Percentiles rank a stretch among this genome's conserved stretches.
Evolutionary conservation across 2,113 vertebrate genomes (phyloP).

Genomic region (Python bivittatus): DNA sequence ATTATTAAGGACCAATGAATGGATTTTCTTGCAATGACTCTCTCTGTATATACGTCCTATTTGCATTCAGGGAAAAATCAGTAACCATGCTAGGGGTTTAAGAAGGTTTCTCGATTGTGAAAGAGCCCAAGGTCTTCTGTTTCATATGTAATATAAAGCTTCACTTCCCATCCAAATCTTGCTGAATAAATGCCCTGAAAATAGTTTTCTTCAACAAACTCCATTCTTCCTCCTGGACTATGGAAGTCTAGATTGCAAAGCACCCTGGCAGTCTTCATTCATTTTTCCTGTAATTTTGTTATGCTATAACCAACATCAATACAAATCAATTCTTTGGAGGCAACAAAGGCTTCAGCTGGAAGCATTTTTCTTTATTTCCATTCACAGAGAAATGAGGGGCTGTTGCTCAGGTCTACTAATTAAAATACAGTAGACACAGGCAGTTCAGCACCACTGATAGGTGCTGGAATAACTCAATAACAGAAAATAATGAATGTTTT

Average conservation of each 20-base stretch:
- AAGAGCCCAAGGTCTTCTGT: not conserved
- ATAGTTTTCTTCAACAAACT: not conserved
- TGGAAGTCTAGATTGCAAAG: not conserved
- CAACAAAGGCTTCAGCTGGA: not conserved
- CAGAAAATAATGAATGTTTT: no score
- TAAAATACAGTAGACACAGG: no score
- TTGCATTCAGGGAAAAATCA: constrained; percentile 10
- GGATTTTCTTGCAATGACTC: no score
- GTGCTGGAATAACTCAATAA: not conserved
- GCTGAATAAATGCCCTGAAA: not conserved
- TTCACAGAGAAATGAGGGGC: no score
- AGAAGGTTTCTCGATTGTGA: not conserved
- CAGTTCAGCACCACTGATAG: no score
- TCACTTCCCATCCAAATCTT: not conserved
- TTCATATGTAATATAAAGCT: not conserved
- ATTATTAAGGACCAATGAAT: no score
- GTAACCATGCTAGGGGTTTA: not conserved
- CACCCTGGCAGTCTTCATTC: not conserved
- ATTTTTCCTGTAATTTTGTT: not conserved
- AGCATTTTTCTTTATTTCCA: not conserved
- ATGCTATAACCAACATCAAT: not conserved
- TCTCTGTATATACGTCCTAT: not conserved
- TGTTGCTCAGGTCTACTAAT: not conserved
- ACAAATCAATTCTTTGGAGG: not conserved
- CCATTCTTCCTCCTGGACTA: not conserved